Evolutionary conservation across 30 jellyfish, hydroid and myxozoan species (phyloP).

Genomic region (Aurelia aurita): DNA sequence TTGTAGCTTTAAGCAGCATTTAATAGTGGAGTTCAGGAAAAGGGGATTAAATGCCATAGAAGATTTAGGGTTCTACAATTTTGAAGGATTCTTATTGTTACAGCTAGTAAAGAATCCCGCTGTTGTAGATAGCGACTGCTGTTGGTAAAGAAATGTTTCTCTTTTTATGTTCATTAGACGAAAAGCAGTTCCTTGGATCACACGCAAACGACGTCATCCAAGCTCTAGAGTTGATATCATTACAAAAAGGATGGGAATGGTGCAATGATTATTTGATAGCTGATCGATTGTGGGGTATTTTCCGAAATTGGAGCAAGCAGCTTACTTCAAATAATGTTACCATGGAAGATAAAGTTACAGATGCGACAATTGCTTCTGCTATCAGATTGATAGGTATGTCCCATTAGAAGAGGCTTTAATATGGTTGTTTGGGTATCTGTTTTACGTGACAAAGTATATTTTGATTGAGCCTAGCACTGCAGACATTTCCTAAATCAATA

Average conservation of each 20-base stretch:
- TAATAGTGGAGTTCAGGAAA: no score
- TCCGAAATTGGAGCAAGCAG: conserved; percentile 62
- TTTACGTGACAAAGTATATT: no score
- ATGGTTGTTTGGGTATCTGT: no score
- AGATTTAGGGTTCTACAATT: no score
- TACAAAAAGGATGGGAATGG: conserved; percentile 73
- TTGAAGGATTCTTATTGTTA: no score
- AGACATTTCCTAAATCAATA: no score
- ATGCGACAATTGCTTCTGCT: conserved; percentile 45
- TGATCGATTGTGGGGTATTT: conserved; percentile 55
- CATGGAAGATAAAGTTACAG: conserved; percentile 11
- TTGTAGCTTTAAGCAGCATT: no score
- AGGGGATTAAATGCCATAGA: no score
- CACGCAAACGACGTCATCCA: conserved; percentile 10
- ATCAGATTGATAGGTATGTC: conserved; percentile 58
- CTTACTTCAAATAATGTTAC: background rate
- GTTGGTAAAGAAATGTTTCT: background rate
- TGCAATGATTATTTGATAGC: conserved; percentile 54
- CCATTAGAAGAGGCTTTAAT: no score
- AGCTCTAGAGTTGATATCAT: conserved; percentile 25
- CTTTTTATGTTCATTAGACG: background rate
- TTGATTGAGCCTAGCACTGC: no score
- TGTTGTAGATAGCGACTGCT: no score
- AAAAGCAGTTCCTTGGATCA: conserved; percentile 20
- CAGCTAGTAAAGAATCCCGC: no score